phyloP scores from a whole-genome alignment of 2,797 vertebrate species.

The Phataginus tricuspis region DNA sequence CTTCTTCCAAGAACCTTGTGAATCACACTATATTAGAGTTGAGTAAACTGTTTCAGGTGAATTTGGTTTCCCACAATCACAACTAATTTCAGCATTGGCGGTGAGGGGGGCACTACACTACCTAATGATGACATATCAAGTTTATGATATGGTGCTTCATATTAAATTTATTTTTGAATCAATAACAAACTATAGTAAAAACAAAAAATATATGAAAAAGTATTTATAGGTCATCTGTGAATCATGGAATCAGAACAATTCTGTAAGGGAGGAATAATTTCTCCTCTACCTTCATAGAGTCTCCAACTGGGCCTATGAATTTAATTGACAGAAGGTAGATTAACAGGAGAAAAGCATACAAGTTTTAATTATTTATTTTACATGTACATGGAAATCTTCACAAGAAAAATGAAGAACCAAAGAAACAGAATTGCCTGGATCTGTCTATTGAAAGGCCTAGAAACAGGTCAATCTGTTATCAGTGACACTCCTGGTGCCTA shows the following conservation, averaged over 20 bases:
- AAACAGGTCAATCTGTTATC: neutral
- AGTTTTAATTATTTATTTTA: neutral
- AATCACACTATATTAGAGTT: neutral
- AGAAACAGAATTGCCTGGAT: neutral
- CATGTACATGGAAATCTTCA: neutral
- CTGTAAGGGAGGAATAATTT: neutral
- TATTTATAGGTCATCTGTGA: neutral
- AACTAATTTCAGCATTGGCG: neutral
- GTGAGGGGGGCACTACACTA: neutral
- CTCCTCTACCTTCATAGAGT: neutral
- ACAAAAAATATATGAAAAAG: neutral
- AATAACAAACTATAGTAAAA: neutral
- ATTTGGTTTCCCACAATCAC: constrained; percentile 23
- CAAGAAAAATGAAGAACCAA: neutral
- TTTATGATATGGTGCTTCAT: neutral
- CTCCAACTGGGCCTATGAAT: neutral
- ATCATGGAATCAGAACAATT: constrained; percentile 1
- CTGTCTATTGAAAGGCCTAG: neutral
- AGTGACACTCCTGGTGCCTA: neutral
- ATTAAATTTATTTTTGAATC: neutral
- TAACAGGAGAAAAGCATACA: neutral
- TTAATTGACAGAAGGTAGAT: neutral
- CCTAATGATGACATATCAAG: neutral
- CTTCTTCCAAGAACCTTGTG: constrained; percentile 18
- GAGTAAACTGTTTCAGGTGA: neutral